Evolutionary conservation across 1,140 invertebrate genomes (phyloP).

Genomic region (Drosophila dunni): DNA sequence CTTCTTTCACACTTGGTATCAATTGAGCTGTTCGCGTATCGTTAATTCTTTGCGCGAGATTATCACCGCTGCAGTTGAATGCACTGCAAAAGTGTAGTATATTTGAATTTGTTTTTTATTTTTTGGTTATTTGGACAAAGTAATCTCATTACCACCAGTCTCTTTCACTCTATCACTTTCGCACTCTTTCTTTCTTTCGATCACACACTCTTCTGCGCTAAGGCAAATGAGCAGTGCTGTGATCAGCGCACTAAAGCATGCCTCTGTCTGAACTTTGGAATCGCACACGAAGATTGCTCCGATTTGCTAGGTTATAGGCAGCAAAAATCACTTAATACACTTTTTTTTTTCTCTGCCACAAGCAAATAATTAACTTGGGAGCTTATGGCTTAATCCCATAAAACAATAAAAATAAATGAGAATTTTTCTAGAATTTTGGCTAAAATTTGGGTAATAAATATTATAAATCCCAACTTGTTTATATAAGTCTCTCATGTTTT

Average conservation of each 20-base stretch:
- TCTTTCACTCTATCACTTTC: conserved; percentile 10
- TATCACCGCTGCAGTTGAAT: conserved; percentile 67
- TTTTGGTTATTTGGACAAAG: conserved; percentile 33
- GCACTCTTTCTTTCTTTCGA: conserved; percentile 19
- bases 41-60: conserved; percentile 47
- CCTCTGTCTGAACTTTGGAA: conserved; percentile 68
- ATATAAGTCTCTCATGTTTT: conserved; percentile 14
- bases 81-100: conserved; percentile 56
- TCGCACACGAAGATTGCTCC: conserved; percentile 63
- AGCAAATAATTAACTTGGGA: conserved; percentile 16
- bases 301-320: conserved; percentile 49
- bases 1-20: conserved; percentile 36
- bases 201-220: conserved; percentile 2
- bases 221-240: conserved; percentile 29
- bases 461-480: not conserved
- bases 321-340: conserved; percentile 49
- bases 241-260: conserved; percentile 69
- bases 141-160: conserved; percentile 21
- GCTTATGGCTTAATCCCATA: conserved; percentile 10
- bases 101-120: conserved; percentile 13
- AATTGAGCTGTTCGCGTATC: conserved; percentile 51
- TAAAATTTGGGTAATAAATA: conserved; percentile 2
- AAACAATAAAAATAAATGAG: conserved; percentile 9
- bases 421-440: conserved; percentile 23
- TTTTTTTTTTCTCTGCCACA: conserved; percentile 24